A percentile compares a stretch with the other conserved stretches of the same genome.
Evolutionary conservation across 2,113 vertebrate genomes (phyloP).

Genomic region (Echinops telfairi): DNA sequence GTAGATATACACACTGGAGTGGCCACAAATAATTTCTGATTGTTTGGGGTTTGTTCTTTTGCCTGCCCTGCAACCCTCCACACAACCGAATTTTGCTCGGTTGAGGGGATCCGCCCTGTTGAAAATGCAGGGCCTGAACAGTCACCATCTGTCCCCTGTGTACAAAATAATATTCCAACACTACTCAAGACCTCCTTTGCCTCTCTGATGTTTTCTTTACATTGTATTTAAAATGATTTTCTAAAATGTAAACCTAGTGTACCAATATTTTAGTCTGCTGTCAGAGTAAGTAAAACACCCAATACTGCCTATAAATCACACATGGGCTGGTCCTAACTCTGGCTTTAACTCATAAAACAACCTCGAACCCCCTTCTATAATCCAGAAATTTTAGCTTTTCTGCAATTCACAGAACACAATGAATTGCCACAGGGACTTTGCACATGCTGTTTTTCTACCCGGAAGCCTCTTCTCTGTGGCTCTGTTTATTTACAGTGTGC

Average conservation of each 20-base stretch:
- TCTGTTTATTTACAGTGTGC: conserved; percentile 46
- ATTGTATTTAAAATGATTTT: not conserved
- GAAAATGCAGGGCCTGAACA: not conserved
- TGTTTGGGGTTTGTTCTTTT: not conserved
- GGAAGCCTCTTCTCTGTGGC: not conserved
- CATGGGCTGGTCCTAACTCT: not conserved
- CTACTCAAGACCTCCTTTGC: not conserved
- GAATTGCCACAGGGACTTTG: not conserved
- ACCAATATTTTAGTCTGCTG: not conserved
- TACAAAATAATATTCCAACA: not conserved
- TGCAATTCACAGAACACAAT: not conserved
- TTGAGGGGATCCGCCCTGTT: not conserved
- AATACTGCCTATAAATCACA: not conserved
- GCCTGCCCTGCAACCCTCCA: not conserved
- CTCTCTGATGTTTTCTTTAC: not conserved
- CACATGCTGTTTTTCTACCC: not conserved
- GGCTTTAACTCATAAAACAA: not conserved
- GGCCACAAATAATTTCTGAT: not conserved
- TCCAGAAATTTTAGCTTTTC: not conserved
- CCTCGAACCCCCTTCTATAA: not conserved
- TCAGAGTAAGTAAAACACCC: conserved; percentile 4
- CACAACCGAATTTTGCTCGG: not conserved
- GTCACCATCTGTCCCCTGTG: not conserved
- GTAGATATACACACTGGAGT: not conserved
- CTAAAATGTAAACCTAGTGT: not conserved